A percentile compares a stretch with the other conserved stretches of the same genome.
These are phyloP conservation scores for Vombatus ursinus DNA, from an alignment of 2,113 vertebrate species.

Conservation along the genomic window DNA sequence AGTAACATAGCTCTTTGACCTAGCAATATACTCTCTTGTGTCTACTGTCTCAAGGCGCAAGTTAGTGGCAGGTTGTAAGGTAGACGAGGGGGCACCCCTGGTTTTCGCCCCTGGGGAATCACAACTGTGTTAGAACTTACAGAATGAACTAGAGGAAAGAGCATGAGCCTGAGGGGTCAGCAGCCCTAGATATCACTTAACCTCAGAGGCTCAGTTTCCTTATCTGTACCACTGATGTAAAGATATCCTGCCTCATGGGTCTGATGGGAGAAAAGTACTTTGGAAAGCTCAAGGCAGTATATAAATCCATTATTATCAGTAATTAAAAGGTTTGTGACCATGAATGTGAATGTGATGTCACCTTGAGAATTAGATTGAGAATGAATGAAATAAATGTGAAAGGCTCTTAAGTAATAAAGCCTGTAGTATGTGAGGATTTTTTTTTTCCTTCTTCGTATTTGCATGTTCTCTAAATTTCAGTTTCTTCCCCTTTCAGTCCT, in stretches of 20 bases:
- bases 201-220: neutral
- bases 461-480: neutral
- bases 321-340: neutral
- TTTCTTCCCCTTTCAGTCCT: conserved; percentile 81
- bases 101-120: neutral
- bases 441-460: neutral
- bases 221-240: neutral
- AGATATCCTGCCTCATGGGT: neutral
- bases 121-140: neutral
- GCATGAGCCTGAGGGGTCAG: neutral
- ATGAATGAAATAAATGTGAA: accelerated
- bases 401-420: neutral
- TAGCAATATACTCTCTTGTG: no score
- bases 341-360: neutral
- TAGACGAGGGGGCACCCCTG: neutral
- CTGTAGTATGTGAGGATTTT: accelerated
- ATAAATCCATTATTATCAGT: neutral
- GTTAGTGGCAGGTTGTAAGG: neutral
- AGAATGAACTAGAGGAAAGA: neutral
- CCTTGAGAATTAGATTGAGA: accelerated
- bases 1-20: neutral
- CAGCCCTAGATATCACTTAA: neutral
- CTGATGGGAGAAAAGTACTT: neutral
- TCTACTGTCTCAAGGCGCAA: neutral
- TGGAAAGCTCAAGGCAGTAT: neutral